Base-by-base conservation (phyloP, 2,113 vertebrate species). In the Leiothrix lutea region DNA sequence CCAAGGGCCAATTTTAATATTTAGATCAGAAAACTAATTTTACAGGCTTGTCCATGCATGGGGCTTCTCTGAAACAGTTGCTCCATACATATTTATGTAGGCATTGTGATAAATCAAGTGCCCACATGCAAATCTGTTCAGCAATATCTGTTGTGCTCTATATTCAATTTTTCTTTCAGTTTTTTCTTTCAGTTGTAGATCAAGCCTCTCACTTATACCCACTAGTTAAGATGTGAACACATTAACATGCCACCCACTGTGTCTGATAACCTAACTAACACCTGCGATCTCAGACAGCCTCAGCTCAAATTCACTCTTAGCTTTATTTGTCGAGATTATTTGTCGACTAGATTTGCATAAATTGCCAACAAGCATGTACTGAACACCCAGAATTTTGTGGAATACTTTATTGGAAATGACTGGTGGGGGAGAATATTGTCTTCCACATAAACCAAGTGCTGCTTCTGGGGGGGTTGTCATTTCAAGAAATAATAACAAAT, bases 211-310 rank as follows among this genome's bases (percentile, higher is more conserved):
- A 14, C 81, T 95, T 91, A 44, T 72, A 85, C 81, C 60, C 90
- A 58, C 81, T 75, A 66, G 84, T 94, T 87, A 83, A 75, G 71
- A 89, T n/a, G 10, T 81, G 91, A 94, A 91, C 66, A 77, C 93
- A 95, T 91, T 95, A 91, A 85, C 95, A 93, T 94, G 92, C 92
- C 92, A 66, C 92, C 94, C 94, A 85, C 87, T 86, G 85, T 90
- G 95, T 92, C 94, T 92, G 90, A 91, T 94, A 96, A 95, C 90
- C 95, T 93, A 88, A 54, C 73, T 31, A 90, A 83, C 94, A 95
- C 90, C 78, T 96, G 88, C 14, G 56, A 77, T 95, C 94, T 91
- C 87, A 89, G 86, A 78, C 84, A 85, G 90, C 80, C 93, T 85
- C 84, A 88, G 87, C 78, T 95, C 81, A 93, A 44, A 86, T 80